Evolutionary conservation across 2,888 invertebrate genomes (phyloP), one percentile per base, ranked within the genome.

Genomic region (Gonocerus acuteangulatus): DNA sequence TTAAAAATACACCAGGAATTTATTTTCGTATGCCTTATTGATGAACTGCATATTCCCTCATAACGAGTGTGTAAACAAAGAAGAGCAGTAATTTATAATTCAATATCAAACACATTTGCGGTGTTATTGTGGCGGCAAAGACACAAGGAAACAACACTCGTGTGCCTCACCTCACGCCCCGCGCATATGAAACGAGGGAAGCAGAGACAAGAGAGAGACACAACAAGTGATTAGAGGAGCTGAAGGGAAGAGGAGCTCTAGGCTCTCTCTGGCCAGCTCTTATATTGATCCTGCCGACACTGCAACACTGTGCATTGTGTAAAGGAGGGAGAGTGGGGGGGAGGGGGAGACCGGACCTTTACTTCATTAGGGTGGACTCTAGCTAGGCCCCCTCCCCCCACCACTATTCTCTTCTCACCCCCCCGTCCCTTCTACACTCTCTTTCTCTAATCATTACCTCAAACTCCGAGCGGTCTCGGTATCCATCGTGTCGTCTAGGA

Each of bases 281-380:
- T 57, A 57, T 57, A 57, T 57, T 57, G 57, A 57, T 57, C 57
- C 57, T 47, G 57, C 47, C 57, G 44, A 57, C 57, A 57, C 47
- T 57, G 57, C 57, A 57, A 57, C 57, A 57, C 57, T 57, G 57
- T 57, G 57, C 57, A 57, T 57, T 57, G 57, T 57, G 57, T 57
- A 54, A 54, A 54, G 54, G 54, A 54, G 42, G 54, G 54, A 6
- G 54, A n/a, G n/a, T 4, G 51, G 51, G 18, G 9, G 54, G 54
- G 39, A 6, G 54, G 47, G 18, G 47, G 54, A 22, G 39, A 47
- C 61, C 44, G 51, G 64, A 61, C 64, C 64, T 64, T 64, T 64
- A 64, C 64, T 64, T 64, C 64, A 64, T 64, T 64, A 64, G 64
- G 39, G 39, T 15, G 39, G 15, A 39, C 39, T 39, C 27, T 27